These are phyloP conservation scores for Pseudomyrmex pallidus DNA, from an alignment of 1,140 invertebrate species.

Conservation along the genomic window DNA sequence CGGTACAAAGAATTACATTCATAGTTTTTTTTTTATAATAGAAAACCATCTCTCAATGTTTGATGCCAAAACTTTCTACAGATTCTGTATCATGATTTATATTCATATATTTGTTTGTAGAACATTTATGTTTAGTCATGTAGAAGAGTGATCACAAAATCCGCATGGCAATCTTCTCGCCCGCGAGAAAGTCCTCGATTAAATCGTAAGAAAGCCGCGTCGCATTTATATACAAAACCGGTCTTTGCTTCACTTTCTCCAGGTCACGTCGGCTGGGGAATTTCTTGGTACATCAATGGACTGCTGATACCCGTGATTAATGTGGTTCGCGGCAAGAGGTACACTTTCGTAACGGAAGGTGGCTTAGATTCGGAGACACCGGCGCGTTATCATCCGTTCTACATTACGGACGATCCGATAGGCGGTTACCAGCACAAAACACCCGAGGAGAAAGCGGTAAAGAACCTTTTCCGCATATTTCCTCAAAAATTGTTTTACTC, in stretches of 20 bases:
- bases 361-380: constrained; percentile 91
- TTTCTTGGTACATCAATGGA: constrained; percentile 98
- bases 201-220: constrained; percentile 7
- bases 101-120: neutral
- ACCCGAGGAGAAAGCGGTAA: constrained; percentile 92
- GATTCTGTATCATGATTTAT: neutral
- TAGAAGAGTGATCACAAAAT: constrained; percentile 32
- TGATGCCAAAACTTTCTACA: neutral
- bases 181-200: constrained; percentile 16
- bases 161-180: neutral
- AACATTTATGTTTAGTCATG: neutral
- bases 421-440: constrained; percentile 95
- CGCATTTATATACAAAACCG: constrained; percentile 21
- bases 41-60: neutral
- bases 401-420: constrained; percentile 96
- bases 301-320: constrained; percentile 96
- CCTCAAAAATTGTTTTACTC: neutral
- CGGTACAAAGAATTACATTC: constrained; percentile 83
- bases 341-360: constrained; percentile 96
- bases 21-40: neutral
- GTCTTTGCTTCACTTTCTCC: constrained; percentile 49
- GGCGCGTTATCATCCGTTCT: constrained; percentile 96
- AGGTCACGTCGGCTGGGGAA: constrained; percentile 97
- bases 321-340: constrained; percentile 94
- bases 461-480: constrained; percentile 48